Conservation (phyloP, 1,140 invertebrate species). For the Sarcophaga peregrina region DNA sequence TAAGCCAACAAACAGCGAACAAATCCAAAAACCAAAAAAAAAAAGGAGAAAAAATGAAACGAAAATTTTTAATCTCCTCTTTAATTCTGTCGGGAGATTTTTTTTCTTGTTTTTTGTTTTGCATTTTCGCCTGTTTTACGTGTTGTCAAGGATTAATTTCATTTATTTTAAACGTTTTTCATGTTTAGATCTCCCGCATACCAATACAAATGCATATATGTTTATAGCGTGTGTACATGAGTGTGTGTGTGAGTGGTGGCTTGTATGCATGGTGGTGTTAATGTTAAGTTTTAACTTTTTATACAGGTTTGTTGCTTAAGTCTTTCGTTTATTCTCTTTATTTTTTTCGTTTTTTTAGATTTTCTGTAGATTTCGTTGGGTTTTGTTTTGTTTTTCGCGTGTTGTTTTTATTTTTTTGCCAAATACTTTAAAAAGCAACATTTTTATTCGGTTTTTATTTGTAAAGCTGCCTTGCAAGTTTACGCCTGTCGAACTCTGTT, state of each 20-base stretch:
- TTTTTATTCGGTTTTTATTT: slow-evolving; percentile 34
- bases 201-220: background rate
- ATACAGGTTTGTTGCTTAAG: slow-evolving; percentile 45
- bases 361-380: slow-evolving; percentile 43
- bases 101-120: background rate
- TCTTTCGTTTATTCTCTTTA: slow-evolving; percentile 41
- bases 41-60: background rate
- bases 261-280: too few species aligned
- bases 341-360: background rate
- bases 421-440: background rate
- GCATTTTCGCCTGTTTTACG: background rate
- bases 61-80: slow-evolving; percentile 8
- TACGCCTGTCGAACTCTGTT: slow-evolving; percentile 52
- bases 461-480: slow-evolving; percentile 56
- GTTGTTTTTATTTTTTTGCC: background rate
- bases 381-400: slow-evolving; percentile 43
- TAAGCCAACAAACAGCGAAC: too few species aligned
- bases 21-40: too few species aligned
- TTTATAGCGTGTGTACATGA: too few species aligned
- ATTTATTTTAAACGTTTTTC: slow-evolving; percentile 55
- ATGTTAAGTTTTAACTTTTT: background rate
- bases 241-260: background rate
- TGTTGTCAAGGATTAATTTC: slow-evolving; percentile 66
- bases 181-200: slow-evolving; percentile 39
- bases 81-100: slow-evolving; percentile 45